Evolutionary conservation across 1,140 invertebrate genomes (phyloP).

Genomic region (Paracyclopina nana): DNA sequence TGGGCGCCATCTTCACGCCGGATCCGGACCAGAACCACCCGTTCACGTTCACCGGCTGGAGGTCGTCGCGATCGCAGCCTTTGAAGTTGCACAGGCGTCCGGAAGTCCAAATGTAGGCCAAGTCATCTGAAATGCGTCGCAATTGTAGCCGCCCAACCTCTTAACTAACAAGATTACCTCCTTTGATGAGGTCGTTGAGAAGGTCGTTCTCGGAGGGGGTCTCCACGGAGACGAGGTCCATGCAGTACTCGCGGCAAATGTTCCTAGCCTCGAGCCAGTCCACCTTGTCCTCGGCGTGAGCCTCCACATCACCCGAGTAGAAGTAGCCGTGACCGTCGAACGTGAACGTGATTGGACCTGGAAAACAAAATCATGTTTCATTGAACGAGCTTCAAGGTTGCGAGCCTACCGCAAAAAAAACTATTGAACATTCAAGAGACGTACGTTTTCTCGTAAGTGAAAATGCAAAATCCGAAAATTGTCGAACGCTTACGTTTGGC

Average conservation of each 20-base stretch:
- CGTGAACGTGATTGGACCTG: conserved; percentile 73
- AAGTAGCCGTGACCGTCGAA: conserved; percentile 70
- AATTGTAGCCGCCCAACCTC: no score
- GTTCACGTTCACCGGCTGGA: conserved; percentile 59
- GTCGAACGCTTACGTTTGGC: conserved; percentile 6
- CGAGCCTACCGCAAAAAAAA: neutral
- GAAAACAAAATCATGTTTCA: conserved; percentile 20
- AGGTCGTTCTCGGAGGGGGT: conserved; percentile 72
- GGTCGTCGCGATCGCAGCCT: conserved; percentile 61
- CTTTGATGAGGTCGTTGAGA: conserved; percentile 56
- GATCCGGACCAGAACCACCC: conserved; percentile 87
- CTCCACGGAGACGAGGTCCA: conserved; percentile 71
- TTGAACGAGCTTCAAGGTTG: neutral
- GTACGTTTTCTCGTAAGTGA: neutral
- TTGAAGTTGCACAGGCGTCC: conserved; percentile 79
- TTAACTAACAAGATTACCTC: no score
- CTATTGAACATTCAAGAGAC: neutral
- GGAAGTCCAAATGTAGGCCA: conserved; percentile 80
- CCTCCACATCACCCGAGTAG: conserved; percentile 46
- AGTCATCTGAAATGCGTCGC: conserved; percentile 44
- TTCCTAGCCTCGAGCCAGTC: conserved; percentile 79
- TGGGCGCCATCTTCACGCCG: conserved; percentile 63
- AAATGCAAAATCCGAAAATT: neutral
- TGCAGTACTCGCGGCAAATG: conserved; percentile 70
- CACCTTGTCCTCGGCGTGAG: conserved; percentile 25